Evolutionary conservation across 2,888 invertebrate species (phyloP).

Genomic region (Nemotelus nigrinus): DNA sequence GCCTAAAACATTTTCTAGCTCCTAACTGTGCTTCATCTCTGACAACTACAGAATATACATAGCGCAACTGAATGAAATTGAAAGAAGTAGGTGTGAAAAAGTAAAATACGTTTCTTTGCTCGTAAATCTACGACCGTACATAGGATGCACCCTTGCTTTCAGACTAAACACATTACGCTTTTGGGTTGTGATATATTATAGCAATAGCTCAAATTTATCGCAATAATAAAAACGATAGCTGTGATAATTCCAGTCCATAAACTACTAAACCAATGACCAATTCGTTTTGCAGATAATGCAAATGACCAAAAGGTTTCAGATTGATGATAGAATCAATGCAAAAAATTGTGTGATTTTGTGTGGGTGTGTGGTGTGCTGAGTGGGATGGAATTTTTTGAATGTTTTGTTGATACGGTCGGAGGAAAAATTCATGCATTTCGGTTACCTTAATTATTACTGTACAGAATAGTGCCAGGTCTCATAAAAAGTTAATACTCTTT

Average conservation of each 20-base stretch:
- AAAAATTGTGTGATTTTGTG: background rate
- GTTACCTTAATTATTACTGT: too few relatives aligned
- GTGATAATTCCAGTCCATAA: conserved; percentile 47
- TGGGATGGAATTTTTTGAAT: too few relatives aligned
- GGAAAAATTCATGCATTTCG: too few relatives aligned
- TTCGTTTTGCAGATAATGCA: conserved; percentile 40
- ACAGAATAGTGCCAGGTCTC: too few relatives aligned
- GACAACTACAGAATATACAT: too few relatives aligned
- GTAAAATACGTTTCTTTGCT: conserved; percentile 28
- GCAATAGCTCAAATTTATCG: conserved; percentile 47
- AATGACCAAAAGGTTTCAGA: conserved; percentile 36
- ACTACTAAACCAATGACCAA: conserved; percentile 39
- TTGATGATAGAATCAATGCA: background rate
- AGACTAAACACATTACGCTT: too few relatives aligned
- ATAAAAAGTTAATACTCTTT: too few relatives aligned
- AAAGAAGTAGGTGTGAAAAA: conserved; percentile 38
- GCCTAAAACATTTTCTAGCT: too few relatives aligned
- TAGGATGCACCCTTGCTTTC: too few relatives aligned
- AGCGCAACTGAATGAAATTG: background rate
- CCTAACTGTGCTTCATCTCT: too few relatives aligned
- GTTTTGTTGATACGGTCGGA: too few relatives aligned
- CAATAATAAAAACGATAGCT: conserved; percentile 44
- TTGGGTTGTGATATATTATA: conserved; percentile 38
- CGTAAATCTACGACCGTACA: background rate
- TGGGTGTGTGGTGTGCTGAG: too few relatives aligned